Conservation (phyloP, 2,888 invertebrate species). For the Lasioglossum marginatum region DNA sequence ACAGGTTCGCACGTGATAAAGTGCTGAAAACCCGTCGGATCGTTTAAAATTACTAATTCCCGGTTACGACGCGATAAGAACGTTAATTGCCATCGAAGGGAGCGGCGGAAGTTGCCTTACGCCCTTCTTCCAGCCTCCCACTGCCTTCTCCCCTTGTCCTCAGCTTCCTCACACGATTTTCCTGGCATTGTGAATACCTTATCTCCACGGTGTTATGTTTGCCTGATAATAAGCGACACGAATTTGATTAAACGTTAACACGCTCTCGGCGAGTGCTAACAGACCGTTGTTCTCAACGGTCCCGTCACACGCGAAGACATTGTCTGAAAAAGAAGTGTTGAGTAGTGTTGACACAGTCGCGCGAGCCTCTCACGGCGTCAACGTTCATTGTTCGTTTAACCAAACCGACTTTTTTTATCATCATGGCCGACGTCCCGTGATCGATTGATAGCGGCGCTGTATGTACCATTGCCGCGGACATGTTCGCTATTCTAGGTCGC, state of each 20-base stretch:
- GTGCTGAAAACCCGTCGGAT: conserved; percentile 43
- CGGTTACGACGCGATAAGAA: conserved; percentile 46
- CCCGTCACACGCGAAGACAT: not conserved
- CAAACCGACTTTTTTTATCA: not conserved
- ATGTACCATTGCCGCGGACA: not conserved
- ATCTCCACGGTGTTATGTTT: conserved; percentile 28
- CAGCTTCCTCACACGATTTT: not conserved
- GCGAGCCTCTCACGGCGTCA: not conserved
- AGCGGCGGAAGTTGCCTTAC: not conserved
- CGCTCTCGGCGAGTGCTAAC: conserved; percentile 1
- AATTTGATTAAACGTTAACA: conserved; percentile 45
- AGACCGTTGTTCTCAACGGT: not conserved
- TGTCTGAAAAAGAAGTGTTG: conserved; percentile 3
- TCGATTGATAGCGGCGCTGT: not conserved
- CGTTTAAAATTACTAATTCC: conserved; percentile 59
- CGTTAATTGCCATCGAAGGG: conserved; percentile 48
- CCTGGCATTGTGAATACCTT: conserved; percentile 35
- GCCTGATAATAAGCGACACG: conserved; percentile 51
- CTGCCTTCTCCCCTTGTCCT: not conserved
- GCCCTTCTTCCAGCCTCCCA: not conserved
- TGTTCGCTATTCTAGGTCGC: not conserved
- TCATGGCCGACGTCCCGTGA: not conserved
- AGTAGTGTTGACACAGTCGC: conserved; percentile 1
- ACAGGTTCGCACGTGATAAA: conserved; percentile 49
- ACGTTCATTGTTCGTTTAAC: conserved; percentile 10